Conservation (phyloP, 1,140 invertebrate species). For the Chrysomallon squamiferum region DNA sequence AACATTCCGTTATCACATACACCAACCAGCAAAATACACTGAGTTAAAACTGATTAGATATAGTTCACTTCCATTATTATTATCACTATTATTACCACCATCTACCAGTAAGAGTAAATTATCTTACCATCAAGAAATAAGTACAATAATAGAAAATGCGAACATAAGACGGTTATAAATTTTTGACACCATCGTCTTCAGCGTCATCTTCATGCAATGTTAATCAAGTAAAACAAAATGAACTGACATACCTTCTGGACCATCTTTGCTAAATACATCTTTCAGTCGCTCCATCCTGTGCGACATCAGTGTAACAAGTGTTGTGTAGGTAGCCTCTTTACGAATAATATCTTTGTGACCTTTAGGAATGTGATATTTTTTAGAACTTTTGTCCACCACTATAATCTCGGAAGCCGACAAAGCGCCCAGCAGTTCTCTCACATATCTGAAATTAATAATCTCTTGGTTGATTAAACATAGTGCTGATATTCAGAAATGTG, state of each 20-base stretch:
- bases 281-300: not conserved
- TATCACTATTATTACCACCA: not conserved
- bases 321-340: not conserved
- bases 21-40: too few species aligned
- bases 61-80: not conserved
- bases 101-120: not conserved
- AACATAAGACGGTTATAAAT: not conserved
- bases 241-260: not conserved
- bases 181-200: not conserved
- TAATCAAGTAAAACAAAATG: not conserved
- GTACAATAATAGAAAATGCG: not conserved
- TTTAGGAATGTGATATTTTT: not conserved
- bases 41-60: too few species aligned
- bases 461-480: not conserved
- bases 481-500: not conserved
- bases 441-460: not conserved
- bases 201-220: not conserved
- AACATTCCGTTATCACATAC: too few species aligned
- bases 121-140: not conserved
- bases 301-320: not conserved
- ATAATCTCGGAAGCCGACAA: not conserved
- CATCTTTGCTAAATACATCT: not conserved
- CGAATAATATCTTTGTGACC: not conserved
- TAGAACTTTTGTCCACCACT: not conserved
- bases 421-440: not conserved